phyloP scores from a whole-genome alignment of 2,797 vertebrate genomes.

The Coendou prehensilis region DNA sequence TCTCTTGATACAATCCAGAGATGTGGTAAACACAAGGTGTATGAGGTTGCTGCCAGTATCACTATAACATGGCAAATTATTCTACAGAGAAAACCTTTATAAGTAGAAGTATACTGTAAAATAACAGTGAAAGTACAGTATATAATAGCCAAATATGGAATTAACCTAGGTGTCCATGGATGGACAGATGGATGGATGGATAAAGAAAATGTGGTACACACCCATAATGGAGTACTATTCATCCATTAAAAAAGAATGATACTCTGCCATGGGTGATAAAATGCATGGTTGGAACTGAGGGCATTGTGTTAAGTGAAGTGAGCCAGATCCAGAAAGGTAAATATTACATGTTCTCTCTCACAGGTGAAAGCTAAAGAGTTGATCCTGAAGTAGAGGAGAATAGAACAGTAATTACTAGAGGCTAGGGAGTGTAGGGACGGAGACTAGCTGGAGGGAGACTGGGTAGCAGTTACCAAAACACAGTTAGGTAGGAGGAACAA shows the following conservation, averaged over 20 bases:
- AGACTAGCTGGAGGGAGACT: background rate
- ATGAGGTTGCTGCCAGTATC: background rate
- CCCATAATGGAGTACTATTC: background rate
- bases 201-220: background rate
- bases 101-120: background rate
- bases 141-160: background rate
- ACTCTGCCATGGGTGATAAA: too few relatives aligned
- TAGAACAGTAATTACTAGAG: background rate
- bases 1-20: background rate
- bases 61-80: background rate
- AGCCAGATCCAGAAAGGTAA: background rate
- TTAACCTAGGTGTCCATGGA: background rate
- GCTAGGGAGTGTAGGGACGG: background rate
- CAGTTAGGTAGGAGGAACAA: background rate
- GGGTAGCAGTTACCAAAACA: background rate
- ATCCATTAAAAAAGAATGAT: background rate
- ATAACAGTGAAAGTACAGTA: background rate
- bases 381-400: background rate
- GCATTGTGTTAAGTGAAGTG: background rate
- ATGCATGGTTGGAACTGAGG: background rate
- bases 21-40: background rate
- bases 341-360: background rate
- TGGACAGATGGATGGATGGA: background rate
- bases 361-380: background rate
- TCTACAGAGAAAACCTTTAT: background rate